Evolutionary conservation across 2,113 vertebrate species (phyloP).

Genomic region (Poecilia latipinna): DNA sequence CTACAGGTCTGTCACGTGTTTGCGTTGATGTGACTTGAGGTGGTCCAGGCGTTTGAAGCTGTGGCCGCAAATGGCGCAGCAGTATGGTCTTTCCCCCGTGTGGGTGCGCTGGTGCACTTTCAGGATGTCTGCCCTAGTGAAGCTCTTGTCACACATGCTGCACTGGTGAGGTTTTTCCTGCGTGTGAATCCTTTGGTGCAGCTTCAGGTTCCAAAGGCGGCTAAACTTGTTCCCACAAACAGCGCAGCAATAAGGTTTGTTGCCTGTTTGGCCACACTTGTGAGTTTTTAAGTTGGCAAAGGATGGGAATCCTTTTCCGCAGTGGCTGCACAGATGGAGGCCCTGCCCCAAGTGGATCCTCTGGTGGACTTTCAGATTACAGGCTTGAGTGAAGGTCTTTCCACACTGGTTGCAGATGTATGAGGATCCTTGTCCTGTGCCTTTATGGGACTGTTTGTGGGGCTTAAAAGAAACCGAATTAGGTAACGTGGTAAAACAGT

Average conservation of each 20-base stretch:
- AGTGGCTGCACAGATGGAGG: slow-evolving; percentile 84
- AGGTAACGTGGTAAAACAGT: slow-evolving; percentile 65
- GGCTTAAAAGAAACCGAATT: slow-evolving; percentile 67
- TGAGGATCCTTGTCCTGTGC: slow-evolving; percentile 18
- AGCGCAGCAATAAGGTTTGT: slow-evolving; percentile 79
- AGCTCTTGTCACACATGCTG: slow-evolving; percentile 81
- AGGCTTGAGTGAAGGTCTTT: slow-evolving; percentile 78
- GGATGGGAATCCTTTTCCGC: slow-evolving; percentile 82
- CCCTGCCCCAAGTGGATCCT: slow-evolving; percentile 82
- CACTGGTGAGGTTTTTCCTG: slow-evolving; percentile 82
- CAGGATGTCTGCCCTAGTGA: slow-evolving; percentile 79
- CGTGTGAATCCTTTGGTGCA: slow-evolving; percentile 81
- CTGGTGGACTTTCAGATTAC: slow-evolving; percentile 81
- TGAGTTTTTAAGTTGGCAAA: slow-evolving; percentile 82
- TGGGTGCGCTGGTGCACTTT: slow-evolving; percentile 83
- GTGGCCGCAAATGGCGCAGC: slow-evolving; percentile 78
- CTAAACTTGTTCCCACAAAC: slow-evolving; percentile 81
- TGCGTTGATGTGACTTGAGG: slow-evolving; percentile 79
- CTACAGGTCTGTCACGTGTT: slow-evolving; percentile 64
- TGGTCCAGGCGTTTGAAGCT: slow-evolving; percentile 83
- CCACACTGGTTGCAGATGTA: slow-evolving; percentile 77
- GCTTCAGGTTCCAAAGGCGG: slow-evolving; percentile 81
- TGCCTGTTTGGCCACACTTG: slow-evolving; percentile 71
- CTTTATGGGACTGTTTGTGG: slow-evolving; percentile 68
- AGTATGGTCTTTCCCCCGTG: slow-evolving; percentile 81